phyloP scores from a whole-genome alignment of 2,797 vertebrate species.

The Acrocephalus scirpaceus region DNA sequence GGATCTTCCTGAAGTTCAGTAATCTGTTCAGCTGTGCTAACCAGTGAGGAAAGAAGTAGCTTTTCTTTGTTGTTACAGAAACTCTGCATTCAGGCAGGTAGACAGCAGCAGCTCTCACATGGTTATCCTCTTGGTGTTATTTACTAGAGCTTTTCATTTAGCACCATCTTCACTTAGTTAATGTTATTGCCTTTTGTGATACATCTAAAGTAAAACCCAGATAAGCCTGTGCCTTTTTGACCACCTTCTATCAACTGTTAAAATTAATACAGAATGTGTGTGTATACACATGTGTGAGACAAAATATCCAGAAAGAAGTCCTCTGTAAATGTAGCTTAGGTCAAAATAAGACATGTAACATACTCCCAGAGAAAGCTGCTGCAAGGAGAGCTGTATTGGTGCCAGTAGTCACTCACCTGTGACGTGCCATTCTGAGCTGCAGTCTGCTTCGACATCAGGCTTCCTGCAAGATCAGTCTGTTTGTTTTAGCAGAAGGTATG shows the following conservation, averaged over 20 bases:
- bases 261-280: neutral
- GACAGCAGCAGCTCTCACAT: neutral
- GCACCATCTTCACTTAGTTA: neutral
- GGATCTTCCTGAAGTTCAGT: neutral
- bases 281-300: accelerated
- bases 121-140: neutral
- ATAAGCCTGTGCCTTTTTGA: neutral
- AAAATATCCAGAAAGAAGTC: neutral
- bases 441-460: neutral
- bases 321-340: neutral
- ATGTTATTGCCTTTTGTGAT: neutral
- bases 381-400: neutral
- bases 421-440: neutral
- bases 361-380: neutral
- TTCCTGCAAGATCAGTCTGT: neutral
- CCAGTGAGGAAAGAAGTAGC: neutral
- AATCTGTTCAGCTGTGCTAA: neutral
- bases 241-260: neutral
- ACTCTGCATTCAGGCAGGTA: neutral
- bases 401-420: neutral
- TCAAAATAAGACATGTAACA: neutral
- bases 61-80: neutral
- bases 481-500: neutral
- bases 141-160: neutral
- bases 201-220: neutral